Evolutionary conservation across 2,797 vertebrate species (phyloP).

Genomic region (Austrolebias charrua): DNA sequence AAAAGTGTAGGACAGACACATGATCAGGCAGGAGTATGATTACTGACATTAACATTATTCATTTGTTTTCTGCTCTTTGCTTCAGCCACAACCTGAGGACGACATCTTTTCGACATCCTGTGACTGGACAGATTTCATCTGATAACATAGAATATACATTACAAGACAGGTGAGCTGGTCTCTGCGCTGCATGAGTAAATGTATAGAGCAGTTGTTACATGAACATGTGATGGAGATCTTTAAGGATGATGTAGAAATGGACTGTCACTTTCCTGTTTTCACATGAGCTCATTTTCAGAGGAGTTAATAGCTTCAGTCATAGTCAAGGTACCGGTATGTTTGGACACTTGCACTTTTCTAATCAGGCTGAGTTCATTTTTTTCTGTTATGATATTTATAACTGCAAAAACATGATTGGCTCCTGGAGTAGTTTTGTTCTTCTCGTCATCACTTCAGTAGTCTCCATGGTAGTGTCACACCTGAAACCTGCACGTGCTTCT

Average conservation of each 20-base stretch:
- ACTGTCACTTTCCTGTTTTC: not conserved
- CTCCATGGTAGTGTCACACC: conserved; percentile 50
- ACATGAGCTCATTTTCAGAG: conserved; percentile 22
- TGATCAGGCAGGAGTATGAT: conserved; percentile 24
- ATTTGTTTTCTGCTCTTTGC: conserved; percentile 49
- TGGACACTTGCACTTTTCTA: conserved; percentile 5
- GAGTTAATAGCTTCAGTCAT: not conserved
- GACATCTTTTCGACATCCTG: conserved; percentile 93
- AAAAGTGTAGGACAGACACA: not conserved
- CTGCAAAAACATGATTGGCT: conserved; percentile 19
- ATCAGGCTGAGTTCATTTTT: conserved; percentile 43
- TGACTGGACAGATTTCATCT: conserved; percentile 94
- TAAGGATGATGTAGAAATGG: conserved; percentile 13
- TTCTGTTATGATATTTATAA: conserved; percentile 26
- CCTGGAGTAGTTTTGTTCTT: conserved; percentile 21
- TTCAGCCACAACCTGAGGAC: conserved; percentile 93
- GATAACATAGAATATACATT: conserved; percentile 96
- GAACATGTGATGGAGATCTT: conserved; percentile 12
- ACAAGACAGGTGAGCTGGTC: conserved; percentile 89
- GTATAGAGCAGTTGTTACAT: conserved; percentile 24
- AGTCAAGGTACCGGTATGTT: conserved; percentile 22
- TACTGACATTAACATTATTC: conserved; percentile 33
- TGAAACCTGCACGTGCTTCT: conserved; percentile 33
- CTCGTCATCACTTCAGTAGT: conserved; percentile 41
- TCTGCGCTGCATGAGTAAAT: conserved; percentile 4